Conservation (phyloP, 2,797 vertebrate genomes). For the Hapalemur alaotrensis region DNA sequence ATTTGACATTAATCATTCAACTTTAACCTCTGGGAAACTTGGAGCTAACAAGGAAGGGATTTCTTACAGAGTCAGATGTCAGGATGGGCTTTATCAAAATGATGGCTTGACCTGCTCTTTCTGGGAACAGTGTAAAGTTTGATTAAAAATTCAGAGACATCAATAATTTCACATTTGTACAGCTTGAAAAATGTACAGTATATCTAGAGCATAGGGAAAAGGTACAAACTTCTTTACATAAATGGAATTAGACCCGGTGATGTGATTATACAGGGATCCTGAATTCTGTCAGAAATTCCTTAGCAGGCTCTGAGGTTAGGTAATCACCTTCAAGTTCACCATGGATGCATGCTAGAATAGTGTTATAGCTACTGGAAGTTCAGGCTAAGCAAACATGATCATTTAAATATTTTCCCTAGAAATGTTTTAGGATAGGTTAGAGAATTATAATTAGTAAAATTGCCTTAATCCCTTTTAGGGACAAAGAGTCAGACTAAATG, state of each 20-base stretch:
- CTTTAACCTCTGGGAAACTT: background rate
- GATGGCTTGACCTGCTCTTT: background rate
- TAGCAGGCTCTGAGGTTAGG: background rate
- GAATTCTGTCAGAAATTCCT: background rate
- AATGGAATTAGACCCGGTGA: background rate
- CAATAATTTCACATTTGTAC: background rate
- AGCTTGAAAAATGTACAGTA: background rate
- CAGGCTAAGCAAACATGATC: background rate
- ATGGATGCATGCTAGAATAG: background rate
- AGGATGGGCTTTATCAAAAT: conserved; percentile 6
- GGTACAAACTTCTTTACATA: background rate
- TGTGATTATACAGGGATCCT: background rate
- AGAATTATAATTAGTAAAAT: background rate
- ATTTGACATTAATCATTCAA: background rate
- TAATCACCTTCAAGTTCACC: background rate
- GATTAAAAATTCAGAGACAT: background rate
- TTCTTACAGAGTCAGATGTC: background rate
- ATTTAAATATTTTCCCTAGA: background rate
- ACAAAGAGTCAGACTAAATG: background rate
- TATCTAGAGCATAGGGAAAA: background rate
- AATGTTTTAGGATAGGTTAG: background rate
- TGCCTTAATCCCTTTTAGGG: background rate
- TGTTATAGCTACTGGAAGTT: background rate
- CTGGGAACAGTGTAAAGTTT: background rate
- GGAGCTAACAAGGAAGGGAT: background rate